Evolutionary conservation across 2,797 vertebrate species (phyloP).

Genomic region (Lemur catta): DNA sequence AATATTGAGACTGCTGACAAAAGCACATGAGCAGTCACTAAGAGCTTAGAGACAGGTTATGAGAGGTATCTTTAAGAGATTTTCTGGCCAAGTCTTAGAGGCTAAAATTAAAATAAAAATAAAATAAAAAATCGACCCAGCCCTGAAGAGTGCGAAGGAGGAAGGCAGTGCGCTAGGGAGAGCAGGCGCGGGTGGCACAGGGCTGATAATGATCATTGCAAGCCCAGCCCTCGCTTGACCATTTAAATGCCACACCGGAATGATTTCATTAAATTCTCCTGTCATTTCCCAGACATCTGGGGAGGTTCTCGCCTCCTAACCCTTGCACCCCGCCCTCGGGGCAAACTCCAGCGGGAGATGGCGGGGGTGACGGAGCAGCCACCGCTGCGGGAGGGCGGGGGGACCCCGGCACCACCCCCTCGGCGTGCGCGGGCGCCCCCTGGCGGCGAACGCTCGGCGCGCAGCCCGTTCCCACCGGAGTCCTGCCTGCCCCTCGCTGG

Average conservation of each 20-base stretch:
- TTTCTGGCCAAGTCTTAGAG: constrained; percentile 1
- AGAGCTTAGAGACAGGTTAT: neutral
- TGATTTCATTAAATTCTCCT: neutral
- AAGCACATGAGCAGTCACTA: neutral
- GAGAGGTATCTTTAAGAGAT: neutral
- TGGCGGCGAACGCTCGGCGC: neutral
- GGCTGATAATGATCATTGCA: neutral
- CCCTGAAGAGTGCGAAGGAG: neutral
- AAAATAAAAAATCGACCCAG: neutral
- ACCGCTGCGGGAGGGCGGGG: neutral
- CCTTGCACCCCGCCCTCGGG: neutral
- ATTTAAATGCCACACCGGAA: neutral
- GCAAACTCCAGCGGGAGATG: neutral
- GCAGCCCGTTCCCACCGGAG: accelerated
- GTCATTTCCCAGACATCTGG: neutral
- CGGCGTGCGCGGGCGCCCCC: neutral
- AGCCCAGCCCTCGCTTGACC: neutral
- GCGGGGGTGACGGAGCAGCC: neutral
- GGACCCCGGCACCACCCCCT: neutral
- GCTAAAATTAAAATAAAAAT: neutral
- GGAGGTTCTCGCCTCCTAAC: neutral
- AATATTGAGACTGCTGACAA: neutral
- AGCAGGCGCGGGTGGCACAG: neutral
- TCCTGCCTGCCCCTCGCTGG: accelerated
- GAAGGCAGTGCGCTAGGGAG: neutral